These are phyloP conservation scores for Onychostruthus taczanowskii DNA, from an alignment of 2,113 vertebrate genomes.

Conservation along the genomic window DNA sequence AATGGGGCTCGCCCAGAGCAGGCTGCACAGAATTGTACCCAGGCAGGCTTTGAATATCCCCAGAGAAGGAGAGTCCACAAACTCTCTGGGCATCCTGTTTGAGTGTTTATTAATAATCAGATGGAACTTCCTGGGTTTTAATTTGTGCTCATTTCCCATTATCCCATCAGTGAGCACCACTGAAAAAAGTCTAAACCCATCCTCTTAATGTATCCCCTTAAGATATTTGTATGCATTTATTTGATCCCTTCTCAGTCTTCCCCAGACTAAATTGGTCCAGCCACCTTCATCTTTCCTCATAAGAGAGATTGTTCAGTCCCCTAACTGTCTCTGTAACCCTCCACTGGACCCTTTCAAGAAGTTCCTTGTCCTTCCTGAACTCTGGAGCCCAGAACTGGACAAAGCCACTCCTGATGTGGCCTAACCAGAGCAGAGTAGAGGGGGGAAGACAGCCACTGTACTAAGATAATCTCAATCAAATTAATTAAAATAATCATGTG, in stretches of 20 bases:
- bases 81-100: background rate
- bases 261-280: background rate
- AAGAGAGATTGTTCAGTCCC: background rate
- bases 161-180: too few species aligned
- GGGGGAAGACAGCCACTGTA: background rate
- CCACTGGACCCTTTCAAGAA: background rate
- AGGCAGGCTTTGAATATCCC: background rate
- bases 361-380: background rate
- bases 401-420: background rate
- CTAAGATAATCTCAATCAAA: constrained; percentile 36
- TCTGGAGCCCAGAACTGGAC: background rate
- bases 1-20: background rate
- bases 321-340: background rate
- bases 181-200: background rate
- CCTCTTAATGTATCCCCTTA: background rate
- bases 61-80: background rate
- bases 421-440: background rate
- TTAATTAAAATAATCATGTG: constrained; percentile 41
- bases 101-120: background rate
- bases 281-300: background rate
- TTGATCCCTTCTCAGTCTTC: background rate
- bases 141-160: background rate
- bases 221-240: background rate
- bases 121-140: background rate
- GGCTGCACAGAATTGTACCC: background rate